Evolutionary conservation across 2,888 invertebrate genomes (phyloP).

Genomic region (Morpho deidamia): DNA sequence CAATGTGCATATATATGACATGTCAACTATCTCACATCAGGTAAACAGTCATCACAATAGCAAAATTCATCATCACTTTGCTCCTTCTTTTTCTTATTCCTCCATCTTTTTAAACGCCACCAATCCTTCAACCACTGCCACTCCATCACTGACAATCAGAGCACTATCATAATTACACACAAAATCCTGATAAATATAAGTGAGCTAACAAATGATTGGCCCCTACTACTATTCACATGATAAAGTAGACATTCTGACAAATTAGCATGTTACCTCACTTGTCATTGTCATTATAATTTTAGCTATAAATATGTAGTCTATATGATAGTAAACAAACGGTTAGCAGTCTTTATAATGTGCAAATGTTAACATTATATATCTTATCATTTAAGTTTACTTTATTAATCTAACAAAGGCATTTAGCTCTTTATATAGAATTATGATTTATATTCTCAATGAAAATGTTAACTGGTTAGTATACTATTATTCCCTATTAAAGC

Average conservation of each 20-base stretch:
- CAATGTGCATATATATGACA: no score
- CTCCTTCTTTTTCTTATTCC: constrained; percentile 74
- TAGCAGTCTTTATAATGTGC: constrained; percentile 16
- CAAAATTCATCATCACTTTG: constrained; percentile 82
- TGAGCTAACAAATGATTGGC: constrained; percentile 58
- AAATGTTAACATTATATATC: constrained; percentile 12
- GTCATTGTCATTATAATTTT: constrained; percentile 46
- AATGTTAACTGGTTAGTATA: background rate
- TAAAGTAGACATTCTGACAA: constrained; percentile 67
- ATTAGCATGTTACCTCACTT: constrained; percentile 60
- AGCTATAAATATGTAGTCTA: constrained; percentile 47
- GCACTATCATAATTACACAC: constrained; percentile 46
- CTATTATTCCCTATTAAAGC: no score
- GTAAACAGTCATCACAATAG: constrained; percentile 87
- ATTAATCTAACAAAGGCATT: constrained; percentile 6
- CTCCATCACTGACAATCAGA: constrained; percentile 77
- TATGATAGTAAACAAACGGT: constrained; percentile 26
- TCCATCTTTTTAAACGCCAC: constrained; percentile 87
- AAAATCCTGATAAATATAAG: constrained; percentile 44
- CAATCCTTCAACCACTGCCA: constrained; percentile 90
- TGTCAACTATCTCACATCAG: constrained; percentile 58
- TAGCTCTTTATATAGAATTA: constrained; percentile 9
- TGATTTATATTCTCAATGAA: constrained; percentile 5
- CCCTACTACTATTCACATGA: constrained; percentile 44
- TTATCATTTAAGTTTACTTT: constrained; percentile 15